Evolutionary conservation across 2,113 vertebrate genomes (phyloP), one percentile per base, ranked within the genome.

Genomic region (Callocephalon fimbriatum): DNA sequence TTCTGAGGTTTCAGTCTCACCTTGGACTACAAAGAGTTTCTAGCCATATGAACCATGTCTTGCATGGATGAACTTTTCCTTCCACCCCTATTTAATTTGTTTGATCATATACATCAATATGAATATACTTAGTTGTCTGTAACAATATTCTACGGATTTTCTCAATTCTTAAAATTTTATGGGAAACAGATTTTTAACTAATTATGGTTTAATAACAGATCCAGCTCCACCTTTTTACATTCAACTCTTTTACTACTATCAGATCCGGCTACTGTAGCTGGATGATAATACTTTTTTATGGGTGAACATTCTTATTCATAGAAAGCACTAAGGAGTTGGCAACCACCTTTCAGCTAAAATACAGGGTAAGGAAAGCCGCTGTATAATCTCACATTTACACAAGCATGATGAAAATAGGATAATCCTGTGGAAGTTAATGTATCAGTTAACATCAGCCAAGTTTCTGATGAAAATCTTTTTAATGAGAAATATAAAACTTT

Each of bases 31-130:
- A 59, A 27, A 67, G 37, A 68, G 12, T 15, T 61, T 35, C 50
- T 45, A 31, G 35, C 35, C 40, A 70, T 2, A 1, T 25, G 19
- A 51, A 56, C 7, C 19, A 45, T 0, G 0, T 54, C 59, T 47
- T 66, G 9, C 15, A 20, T 9, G 47, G 75, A 31, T 18, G 5
- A 70, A 25, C 12, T 12, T 4, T 3, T 59, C 11, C 12, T 22
- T 54, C 35, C 14, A 56, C 11, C 31, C 27, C 18, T 16, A 10
- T 68, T 75, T 32, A 44, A 47, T 15, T 58, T 35, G 2, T 29
- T 67, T 88, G 26, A 17, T 51, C 47, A 40, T 45, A 35, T 13
- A 21, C 9, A 17, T 21, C 37, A 23, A 3, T 47, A n/a, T 22
- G 15, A 61, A 91, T 31, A 21, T 7, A 40, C 1, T 42, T 37